These are phyloP conservation scores for Trematomus bernacchii DNA, from an alignment of 2,797 vertebrate species.

Conservation along the genomic window DNA sequence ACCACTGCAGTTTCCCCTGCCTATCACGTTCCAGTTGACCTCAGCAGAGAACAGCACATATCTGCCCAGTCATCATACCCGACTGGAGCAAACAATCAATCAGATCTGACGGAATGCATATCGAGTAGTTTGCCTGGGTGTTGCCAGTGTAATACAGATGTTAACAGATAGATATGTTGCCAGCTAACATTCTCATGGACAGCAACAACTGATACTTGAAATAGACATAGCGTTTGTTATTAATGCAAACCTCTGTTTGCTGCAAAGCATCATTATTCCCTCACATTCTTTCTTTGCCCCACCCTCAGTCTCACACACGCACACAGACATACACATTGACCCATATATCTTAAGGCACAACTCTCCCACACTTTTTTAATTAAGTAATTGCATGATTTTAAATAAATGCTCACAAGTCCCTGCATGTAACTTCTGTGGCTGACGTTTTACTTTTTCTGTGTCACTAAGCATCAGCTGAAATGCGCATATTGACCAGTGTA, in stretches of 20 bases:
- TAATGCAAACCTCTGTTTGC: conserved; percentile 8
- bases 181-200: neutral
- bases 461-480: conserved; percentile 5
- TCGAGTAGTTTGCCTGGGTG: conserved; percentile 27
- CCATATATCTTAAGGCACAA: no score
- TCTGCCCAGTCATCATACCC: conserved; percentile 72
- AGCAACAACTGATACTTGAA: neutral
- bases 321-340: neutral
- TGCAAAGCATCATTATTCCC: neutral
- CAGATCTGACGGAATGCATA: conserved; percentile 18
- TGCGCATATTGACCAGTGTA: neutral
- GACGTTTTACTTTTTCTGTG: conserved; percentile 2
- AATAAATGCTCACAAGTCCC: neutral
- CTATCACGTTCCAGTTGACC: conserved; percentile 78
- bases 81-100: conserved; percentile 47
- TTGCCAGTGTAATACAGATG: conserved; percentile 17
- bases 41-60: conserved; percentile 68
- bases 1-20: conserved; percentile 70
- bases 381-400: no score
- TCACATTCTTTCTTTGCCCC: neutral
- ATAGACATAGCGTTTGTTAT: neutral
- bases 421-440: neutral
- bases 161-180: conserved; percentile 3
- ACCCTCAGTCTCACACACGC: neutral
- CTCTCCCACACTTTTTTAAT: no score